Conservation (phyloP, 2,113 vertebrate species). For the Percopsis transmontana region DNA sequence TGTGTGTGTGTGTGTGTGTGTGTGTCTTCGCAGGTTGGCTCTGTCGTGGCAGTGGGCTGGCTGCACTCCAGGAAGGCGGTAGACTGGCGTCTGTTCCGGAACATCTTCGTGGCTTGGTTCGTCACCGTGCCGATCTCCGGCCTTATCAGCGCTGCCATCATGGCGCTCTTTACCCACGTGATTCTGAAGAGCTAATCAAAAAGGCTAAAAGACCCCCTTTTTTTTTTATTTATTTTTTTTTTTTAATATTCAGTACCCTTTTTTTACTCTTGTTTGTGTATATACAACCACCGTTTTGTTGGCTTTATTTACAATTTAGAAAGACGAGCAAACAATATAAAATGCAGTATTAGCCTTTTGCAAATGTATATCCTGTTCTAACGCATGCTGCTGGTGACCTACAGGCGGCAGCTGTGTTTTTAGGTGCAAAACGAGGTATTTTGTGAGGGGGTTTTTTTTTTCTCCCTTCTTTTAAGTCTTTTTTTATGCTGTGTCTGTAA, state of each 20-base stretch:
- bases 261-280: too few species aligned
- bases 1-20: not conserved
- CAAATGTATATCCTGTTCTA: slow-evolving; percentile 37
- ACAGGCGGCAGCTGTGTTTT: slow-evolving; percentile 44
- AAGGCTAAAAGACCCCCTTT: too few species aligned
- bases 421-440: slow-evolving; percentile 40
- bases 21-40: slow-evolving; percentile 84
- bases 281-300: too few species aligned
- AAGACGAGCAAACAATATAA: slow-evolving; percentile 51
- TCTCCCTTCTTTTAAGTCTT: not conserved
- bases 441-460: slow-evolving; percentile 9
- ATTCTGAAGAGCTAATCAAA: slow-evolving; percentile 67
- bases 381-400: slow-evolving; percentile 37
- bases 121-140: slow-evolving; percentile 96
- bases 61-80: slow-evolving; percentile 93
- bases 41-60: slow-evolving; percentile 95
- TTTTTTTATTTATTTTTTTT: slow-evolving; percentile 26
- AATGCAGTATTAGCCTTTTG: slow-evolving; percentile 74
- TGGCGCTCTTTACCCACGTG: slow-evolving; percentile 86
- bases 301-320: slow-evolving; percentile 32
- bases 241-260: too few species aligned
- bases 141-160: slow-evolving; percentile 92
- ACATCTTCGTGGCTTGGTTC: slow-evolving; percentile 99
- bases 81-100: slow-evolving; percentile 96
- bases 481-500: not conserved